A percentile compares a stretch with the other conserved stretches of the same genome.
These are phyloP conservation scores for Holacanthella duospinosa DNA, from an alignment of 2,888 invertebrate genomes.

Conservation along the genomic window DNA sequence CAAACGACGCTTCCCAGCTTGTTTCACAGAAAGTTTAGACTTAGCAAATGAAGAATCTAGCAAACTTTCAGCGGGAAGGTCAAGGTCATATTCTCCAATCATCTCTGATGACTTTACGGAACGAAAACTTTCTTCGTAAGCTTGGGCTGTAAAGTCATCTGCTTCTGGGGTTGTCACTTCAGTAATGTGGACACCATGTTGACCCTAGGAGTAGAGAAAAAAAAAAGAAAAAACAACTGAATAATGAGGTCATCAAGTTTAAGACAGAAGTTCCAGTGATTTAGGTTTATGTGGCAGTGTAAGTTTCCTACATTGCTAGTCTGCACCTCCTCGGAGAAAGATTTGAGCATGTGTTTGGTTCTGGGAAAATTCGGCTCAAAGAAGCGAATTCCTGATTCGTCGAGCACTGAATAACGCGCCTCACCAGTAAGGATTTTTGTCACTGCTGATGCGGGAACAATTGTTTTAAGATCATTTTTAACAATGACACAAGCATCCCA, in stretches of 20 bases:
- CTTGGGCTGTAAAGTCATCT: background rate
- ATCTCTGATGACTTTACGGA: background rate
- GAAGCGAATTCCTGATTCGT: conserved; percentile 62
- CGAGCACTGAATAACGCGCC: conserved; percentile 63
- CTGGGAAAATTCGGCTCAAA: conserved; percentile 51
- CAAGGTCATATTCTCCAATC: background rate
- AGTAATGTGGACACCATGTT: background rate
- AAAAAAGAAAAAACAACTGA: background rate
- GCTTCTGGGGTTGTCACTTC: conserved; percentile 1
- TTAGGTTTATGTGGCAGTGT: background rate
- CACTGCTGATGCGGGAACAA: conserved; percentile 64
- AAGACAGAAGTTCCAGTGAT: background rate
- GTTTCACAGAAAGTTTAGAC: background rate
- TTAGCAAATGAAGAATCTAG: background rate
- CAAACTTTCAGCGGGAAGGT: background rate
- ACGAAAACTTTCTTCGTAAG: background rate
- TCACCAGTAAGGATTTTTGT: conserved; percentile 62
- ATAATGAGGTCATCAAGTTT: background rate
- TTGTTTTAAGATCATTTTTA: conserved; percentile 62
- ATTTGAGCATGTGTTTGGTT: conserved; percentile 56
- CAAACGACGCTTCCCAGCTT: background rate
- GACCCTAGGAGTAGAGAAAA: background rate
- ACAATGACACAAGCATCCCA: conserved; percentile 48
- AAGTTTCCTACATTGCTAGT: background rate
- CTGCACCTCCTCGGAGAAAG: conserved; percentile 39